These are phyloP conservation scores for Samia ricini DNA, from an alignment of 1,140 invertebrate species.

Conservation along the genomic window DNA sequence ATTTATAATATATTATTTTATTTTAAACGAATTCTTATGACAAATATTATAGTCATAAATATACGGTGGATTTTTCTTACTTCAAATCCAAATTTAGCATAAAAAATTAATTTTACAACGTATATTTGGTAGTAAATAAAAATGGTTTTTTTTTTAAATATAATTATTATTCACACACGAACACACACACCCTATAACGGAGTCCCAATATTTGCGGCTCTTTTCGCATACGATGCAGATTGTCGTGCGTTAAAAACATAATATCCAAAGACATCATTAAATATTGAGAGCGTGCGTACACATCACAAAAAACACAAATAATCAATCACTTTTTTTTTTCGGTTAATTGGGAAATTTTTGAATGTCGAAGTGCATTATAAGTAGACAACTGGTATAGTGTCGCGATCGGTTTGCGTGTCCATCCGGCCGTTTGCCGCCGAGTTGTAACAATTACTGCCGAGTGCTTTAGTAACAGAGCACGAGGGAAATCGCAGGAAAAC, in stretches of 20 bases:
- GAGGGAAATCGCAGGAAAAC: conserved; percentile 70
- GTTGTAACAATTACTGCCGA: conserved; percentile 30
- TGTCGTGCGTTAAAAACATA: conserved; percentile 77
- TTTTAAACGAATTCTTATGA: too few relatives aligned
- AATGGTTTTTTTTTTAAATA: too few relatives aligned
- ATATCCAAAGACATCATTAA: conserved; percentile 67
- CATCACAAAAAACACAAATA: conserved; percentile 24
- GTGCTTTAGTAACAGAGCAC: conserved; percentile 24
- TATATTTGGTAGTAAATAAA: background rate
- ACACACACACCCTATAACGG: conserved; percentile 67
- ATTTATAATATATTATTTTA: too few relatives aligned
- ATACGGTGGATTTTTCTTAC: background rate
- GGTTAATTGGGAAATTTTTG: conserved; percentile 34
- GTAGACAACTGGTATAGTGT: conserved; percentile 12
- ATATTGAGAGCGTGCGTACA: conserved; percentile 17
- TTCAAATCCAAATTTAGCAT: background rate
- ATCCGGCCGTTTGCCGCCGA: conserved; percentile 23
- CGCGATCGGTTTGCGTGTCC: conserved; percentile 16
- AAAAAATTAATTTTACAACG: background rate
- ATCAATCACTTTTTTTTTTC: conserved; percentile 48
- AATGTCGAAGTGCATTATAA: conserved; percentile 72
- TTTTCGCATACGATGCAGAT: conserved; percentile 71
- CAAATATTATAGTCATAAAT: too few relatives aligned
- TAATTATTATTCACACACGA: too few relatives aligned
- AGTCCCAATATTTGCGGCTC: conserved; percentile 68